These are phyloP conservation scores for Oscarella lobularis DNA, from an alignment of 37 sponge, comb jelly and placozoan species.

Conservation along the genomic window DNA sequence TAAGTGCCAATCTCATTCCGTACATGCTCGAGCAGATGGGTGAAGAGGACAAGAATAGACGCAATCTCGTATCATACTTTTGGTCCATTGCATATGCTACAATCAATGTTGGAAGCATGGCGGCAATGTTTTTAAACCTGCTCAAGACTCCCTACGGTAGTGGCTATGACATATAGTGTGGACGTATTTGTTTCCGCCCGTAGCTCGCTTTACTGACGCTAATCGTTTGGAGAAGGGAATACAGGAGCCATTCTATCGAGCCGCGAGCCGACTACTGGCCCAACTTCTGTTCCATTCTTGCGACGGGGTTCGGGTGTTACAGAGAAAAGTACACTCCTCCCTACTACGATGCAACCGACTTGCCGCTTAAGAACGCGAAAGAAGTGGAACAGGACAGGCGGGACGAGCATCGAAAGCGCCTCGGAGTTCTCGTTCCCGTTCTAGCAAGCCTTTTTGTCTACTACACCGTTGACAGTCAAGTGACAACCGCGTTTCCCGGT, in stretches of 20 bases:
- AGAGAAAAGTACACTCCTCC: not conserved
- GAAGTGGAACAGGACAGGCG: not conserved
- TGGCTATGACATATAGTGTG: too few species aligned
- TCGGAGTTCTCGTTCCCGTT: not conserved
- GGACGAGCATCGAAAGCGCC: not conserved
- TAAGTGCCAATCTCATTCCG: not conserved
- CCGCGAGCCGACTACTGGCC: not conserved
- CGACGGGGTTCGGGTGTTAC: not conserved
- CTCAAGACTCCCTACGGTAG: too few species aligned
- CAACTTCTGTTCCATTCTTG: not conserved
- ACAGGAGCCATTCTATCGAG: not conserved
- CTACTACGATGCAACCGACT: not conserved
- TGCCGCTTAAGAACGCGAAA: not conserved
- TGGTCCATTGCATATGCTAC: not conserved
- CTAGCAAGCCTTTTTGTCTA: not conserved
- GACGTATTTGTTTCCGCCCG: not conserved
- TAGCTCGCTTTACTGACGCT: not conserved
- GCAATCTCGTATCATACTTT: not conserved
- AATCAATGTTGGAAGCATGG: not conserved
- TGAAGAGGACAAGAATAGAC: not conserved
- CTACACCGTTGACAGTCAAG: not conserved
- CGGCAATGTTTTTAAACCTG: too few species aligned
- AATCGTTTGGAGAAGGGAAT: not conserved
- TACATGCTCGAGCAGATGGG: constrained; percentile 1
- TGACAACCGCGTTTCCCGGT: too few species aligned